Conservation (phyloP, 1,140 invertebrate genomes). For the Daktulosphaira vitifoliae region DNA sequence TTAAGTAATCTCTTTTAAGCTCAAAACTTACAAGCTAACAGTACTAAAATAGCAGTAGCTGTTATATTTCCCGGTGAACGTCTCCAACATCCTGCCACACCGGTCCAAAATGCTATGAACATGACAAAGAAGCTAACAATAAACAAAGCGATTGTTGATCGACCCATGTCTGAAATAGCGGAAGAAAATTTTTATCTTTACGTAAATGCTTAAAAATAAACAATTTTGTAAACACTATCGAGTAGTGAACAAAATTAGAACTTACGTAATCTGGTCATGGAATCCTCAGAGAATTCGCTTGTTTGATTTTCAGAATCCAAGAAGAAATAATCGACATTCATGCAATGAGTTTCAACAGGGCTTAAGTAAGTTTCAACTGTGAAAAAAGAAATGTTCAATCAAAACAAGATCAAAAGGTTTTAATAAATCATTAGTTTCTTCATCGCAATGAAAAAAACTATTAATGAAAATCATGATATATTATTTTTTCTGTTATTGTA, state of each 20-base stretch:
- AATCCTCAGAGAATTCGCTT: conserved; percentile 67
- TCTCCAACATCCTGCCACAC: conserved; percentile 84
- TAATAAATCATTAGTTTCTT: too few species aligned
- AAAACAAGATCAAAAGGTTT: too few species aligned
- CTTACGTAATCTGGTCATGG: conserved; percentile 75
- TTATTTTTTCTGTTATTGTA: too few species aligned
- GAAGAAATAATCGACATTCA: conserved; percentile 88
- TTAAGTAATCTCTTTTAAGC: too few species aligned
- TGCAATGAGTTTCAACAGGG: conserved; percentile 87
- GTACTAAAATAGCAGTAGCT: conserved; percentile 82
- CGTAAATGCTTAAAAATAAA: too few species aligned
- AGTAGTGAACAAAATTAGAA: too few species aligned
- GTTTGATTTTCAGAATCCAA: conserved; percentile 75
- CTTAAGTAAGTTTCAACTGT: conserved; percentile 82
- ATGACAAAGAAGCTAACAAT: conserved; percentile 81
- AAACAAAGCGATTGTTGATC: conserved; percentile 83
- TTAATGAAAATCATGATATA: too few species aligned
- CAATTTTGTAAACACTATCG: too few species aligned
- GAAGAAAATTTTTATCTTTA: background rate
- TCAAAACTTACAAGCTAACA: conserved; percentile 68
- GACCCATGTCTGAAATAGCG: conserved; percentile 70
- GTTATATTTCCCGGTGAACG: conserved; percentile 85
- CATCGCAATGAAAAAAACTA: too few species aligned
- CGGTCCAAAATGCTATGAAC: conserved; percentile 88
- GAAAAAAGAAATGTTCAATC: conserved; percentile 49